A percentile compares a stretch with the other conserved stretches of the same genome.
Evolutionary conservation across 2,888 invertebrate species (phyloP).

Genomic region (Catocala sponsa): DNA sequence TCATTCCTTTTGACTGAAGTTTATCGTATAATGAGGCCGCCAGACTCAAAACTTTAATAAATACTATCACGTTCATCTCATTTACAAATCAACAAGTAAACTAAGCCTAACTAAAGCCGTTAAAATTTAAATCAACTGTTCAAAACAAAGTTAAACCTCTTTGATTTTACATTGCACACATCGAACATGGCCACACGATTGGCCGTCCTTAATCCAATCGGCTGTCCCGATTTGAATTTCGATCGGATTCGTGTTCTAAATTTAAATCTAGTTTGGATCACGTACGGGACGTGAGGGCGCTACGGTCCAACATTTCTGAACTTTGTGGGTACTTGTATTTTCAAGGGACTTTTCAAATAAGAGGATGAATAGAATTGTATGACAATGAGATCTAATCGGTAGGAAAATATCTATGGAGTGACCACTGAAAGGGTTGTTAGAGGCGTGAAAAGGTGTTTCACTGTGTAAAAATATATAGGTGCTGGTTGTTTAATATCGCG

Average conservation of each 20-base stretch:
- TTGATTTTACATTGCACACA: slow-evolving; percentile 38
- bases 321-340: slow-evolving; percentile 40
- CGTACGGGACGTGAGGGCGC: slow-evolving; percentile 50
- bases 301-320: slow-evolving; percentile 36
- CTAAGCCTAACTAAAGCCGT: slow-evolving; percentile 11
- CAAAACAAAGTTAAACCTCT: slow-evolving; percentile 42
- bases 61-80: background rate
- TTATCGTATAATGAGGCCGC: too few species aligned
- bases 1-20: too few species aligned
- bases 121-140: slow-evolving; percentile 27
- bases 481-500: too few species aligned
- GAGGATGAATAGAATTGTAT: slow-evolving; percentile 20
- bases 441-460: too few species aligned
- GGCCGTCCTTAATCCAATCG: slow-evolving; percentile 51
- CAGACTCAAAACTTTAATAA: too few species aligned
- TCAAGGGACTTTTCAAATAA: slow-evolving; percentile 18
- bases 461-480: too few species aligned
- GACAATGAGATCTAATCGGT: slow-evolving; percentile 9
- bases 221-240: slow-evolving; percentile 50
- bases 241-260: slow-evolving; percentile 54
- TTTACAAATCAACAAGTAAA: background rate
- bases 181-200: slow-evolving; percentile 36
- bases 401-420: background rate
- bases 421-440: background rate
- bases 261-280: slow-evolving; percentile 54